phyloP scores from a whole-genome alignment of 2,797 vertebrate species.

The Spondyliosoma cantharus region DNA sequence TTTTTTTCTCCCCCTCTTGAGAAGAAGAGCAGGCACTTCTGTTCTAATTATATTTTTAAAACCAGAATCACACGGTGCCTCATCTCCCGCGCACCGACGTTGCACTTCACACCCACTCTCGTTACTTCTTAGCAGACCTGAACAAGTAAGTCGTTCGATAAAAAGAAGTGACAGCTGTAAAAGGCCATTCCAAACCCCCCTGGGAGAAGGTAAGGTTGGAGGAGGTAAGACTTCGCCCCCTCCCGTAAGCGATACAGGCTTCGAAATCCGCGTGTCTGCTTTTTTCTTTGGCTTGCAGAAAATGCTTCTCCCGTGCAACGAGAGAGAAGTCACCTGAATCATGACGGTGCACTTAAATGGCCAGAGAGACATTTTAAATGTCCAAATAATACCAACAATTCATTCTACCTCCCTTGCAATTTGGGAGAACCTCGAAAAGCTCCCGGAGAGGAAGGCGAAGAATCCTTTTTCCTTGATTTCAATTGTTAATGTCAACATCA shows the following conservation, averaged over 20 bases:
- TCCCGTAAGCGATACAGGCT: conserved; percentile 26
- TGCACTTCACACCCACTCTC: conserved; percentile 40
- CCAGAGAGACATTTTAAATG: conserved; percentile 5
- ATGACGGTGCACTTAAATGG: conserved; percentile 2
- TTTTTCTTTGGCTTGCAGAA: conserved; percentile 1
- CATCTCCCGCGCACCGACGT: conserved; percentile 2
- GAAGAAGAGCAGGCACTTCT: not conserved
- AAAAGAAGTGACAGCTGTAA: conserved; percentile 63
- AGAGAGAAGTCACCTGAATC: conserved; percentile 10
- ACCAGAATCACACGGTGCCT: not conserved
- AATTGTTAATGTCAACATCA: conserved; percentile 17
- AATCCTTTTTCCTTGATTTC: conserved; percentile 2
- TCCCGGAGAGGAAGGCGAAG: not conserved
- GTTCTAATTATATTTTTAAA: conserved; percentile 25
- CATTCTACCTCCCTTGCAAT: conserved; percentile 6
- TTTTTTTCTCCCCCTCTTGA: not conserved
- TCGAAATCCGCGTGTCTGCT: conserved; percentile 26
- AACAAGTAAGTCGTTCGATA: conserved; percentile 31
- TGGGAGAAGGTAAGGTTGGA: conserved; percentile 35
- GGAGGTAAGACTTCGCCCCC: conserved; percentile 26
- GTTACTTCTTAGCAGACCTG: conserved; percentile 48
- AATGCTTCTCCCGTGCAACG: not conserved
- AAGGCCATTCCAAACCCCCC: conserved; percentile 62
- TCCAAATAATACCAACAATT: conserved; percentile 14
- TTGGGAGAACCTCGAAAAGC: not conserved